Base-by-base conservation (phyloP, 2,113 vertebrate genomes). In the Canis aureus region DNA sequence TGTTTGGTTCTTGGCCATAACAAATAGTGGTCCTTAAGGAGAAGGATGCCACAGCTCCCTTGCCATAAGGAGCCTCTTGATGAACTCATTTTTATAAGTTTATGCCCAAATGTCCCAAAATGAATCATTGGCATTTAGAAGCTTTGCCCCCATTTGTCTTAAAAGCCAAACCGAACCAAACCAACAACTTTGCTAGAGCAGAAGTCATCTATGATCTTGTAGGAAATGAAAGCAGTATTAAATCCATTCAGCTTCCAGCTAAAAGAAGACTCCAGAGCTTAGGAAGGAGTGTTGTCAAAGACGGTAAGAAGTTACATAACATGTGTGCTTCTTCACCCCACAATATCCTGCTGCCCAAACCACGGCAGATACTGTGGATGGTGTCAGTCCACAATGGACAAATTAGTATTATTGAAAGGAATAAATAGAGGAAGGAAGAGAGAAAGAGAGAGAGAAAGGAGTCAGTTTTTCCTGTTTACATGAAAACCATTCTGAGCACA, bases 391-490 rank as follows among this genome's bases (percentile, higher is more conserved):
- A 98, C 94, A 97, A 78, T 73, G 38, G 97, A 92, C 23, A 89
- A 76, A 38, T 96, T 78, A 90, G 1, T 35, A 53, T 6, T 25
- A 60, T 4, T 35, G 8, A 5, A 16, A 19, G 22, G 9, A 16
- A 57, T 53, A 4, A 15, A 43, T 32, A 1, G 23, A 55, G 12
- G 32, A 22, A 59, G 85, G 15, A 60, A 89, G 11, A 17, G 16
- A 25, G 17, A 23, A 27, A n/a, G 4, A 15, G 78, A 38, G 11
- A 86, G 84, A 82, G 12, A 2, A 64, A 73, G 19, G 5, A 32
- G 2, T 13, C 67, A 59, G 53, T 35, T 89, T 97, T n/a, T 98
- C 97, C 89, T 86, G 80, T 97, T 98, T 53, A 83, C 82, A 66
- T 93, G 84, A 97, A 93, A 97, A 93, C 5, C 22, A 97, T 97